Evolutionary conservation across 2,797 vertebrate species (phyloP).

Genomic region (Melanogrammus aeglefinus): DNA sequence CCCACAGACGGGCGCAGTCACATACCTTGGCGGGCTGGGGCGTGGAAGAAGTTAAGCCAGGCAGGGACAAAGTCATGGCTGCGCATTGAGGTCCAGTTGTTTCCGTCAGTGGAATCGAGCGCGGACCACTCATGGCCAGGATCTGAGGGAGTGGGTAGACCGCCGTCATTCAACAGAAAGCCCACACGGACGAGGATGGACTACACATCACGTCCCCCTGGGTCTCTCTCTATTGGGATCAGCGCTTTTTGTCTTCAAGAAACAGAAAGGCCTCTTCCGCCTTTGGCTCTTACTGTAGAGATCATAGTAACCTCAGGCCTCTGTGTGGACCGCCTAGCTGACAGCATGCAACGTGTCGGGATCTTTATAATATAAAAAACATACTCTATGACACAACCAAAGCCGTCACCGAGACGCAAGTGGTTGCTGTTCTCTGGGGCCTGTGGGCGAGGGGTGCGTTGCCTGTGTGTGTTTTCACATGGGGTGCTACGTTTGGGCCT

Average conservation of each 20-base stretch:
- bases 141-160: conserved; percentile 67
- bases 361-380: neutral
- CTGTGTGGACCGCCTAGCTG: neutral
- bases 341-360: neutral
- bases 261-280: neutral
- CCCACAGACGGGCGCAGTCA: neutral
- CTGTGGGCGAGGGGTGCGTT: too few species aligned
- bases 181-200: neutral
- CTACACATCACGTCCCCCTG: neutral
- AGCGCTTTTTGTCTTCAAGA: neutral
- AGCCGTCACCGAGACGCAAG: neutral
- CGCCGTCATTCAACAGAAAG: conserved; percentile 9
- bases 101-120: conserved; percentile 98
- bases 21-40: conserved; percentile 97
- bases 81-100: conserved; percentile 99
- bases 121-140: conserved; percentile 99
- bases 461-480: neutral
- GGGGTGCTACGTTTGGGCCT: neutral
- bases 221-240: neutral
- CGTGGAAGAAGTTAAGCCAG: conserved; percentile 99
- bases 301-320: neutral
- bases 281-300: neutral
- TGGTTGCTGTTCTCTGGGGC: too few species aligned
- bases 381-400: neutral
- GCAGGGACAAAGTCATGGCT: conserved; percentile 99